phyloP scores from a whole-genome alignment of 2,113 vertebrate species.

The Holacanthus passer region DNA sequence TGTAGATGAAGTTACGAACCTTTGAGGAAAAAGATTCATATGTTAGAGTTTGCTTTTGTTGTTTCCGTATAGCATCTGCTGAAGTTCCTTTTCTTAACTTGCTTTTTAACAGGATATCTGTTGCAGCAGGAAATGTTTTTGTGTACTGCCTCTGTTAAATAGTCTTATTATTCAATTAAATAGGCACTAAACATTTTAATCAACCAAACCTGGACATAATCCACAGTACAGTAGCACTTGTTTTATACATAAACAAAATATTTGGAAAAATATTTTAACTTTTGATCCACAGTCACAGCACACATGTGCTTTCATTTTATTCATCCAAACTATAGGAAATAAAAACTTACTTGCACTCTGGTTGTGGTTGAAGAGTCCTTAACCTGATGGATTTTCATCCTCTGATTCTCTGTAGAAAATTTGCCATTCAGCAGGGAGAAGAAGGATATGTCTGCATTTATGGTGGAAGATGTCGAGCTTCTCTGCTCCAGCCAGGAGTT shows the following conservation, averaged over 20 bases:
- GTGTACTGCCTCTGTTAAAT: too few species aligned
- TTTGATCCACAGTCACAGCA: background rate
- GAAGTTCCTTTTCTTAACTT: background rate
- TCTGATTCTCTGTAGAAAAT: slow-evolving; percentile 87
- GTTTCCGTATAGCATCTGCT: background rate
- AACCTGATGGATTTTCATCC: slow-evolving; percentile 91
- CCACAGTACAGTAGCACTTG: background rate
- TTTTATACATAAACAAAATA: background rate
- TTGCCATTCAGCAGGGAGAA: slow-evolving; percentile 86
- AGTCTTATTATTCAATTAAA: background rate
- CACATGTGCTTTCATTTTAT: background rate
- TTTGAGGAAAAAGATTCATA: slow-evolving; percentile 65
- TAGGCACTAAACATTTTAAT: background rate
- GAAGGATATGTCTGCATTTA: slow-evolving; percentile 89
- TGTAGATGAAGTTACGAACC: slow-evolving; percentile 91
- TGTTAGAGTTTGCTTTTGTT: background rate
- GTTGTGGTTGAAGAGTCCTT: slow-evolving; percentile 85
- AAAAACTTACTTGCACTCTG: slow-evolving; percentile 82
- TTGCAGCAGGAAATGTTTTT: background rate
- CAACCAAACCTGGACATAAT: background rate
- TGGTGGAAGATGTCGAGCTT: slow-evolving; percentile 85
- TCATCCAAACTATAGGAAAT: background rate
- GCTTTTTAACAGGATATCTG: background rate
- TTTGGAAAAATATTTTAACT: background rate
- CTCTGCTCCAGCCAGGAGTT: slow-evolving; percentile 89